Conservation (phyloP, 2,797 vertebrate species). For the Sciurus vulgaris region DNA sequence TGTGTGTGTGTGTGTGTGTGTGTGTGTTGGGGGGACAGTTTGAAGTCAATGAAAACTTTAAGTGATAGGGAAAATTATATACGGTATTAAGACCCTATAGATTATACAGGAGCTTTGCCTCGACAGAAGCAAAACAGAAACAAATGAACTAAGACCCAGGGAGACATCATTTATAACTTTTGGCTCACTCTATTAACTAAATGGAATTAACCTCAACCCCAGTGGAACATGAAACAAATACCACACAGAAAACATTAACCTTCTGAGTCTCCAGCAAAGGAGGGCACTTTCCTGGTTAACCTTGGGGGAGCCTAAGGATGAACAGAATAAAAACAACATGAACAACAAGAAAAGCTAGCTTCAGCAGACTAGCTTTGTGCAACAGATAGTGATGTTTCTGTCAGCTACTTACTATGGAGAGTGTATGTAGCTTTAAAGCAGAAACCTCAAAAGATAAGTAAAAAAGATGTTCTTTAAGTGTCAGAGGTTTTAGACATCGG, state of each 20-base stretch:
- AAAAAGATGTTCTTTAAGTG: not conserved
- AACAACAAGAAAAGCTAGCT: not conserved
- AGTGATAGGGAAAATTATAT: not conserved
- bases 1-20: not conserved
- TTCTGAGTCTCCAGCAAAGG: not conserved
- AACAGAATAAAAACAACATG: not conserved
- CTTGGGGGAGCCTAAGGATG: not conserved
- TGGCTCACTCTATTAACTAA: not conserved
- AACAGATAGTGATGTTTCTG: not conserved
- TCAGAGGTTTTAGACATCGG: not conserved
- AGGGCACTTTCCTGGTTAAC: not conserved
- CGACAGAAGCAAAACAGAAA: not conserved
- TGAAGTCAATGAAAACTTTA: not conserved
- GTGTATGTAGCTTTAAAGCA: not conserved
- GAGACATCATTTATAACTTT: not conserved
- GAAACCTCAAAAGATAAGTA: constrained; percentile 28
- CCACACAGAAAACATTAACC: not conserved
- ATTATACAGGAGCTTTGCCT: not conserved
- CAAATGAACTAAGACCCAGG: not conserved
- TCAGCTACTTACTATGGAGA: not conserved
- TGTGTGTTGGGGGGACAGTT: too few species aligned
- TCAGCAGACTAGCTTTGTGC: not conserved
- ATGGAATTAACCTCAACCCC: not conserved
- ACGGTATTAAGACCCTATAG: not conserved
- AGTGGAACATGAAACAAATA: not conserved